Evolutionary conservation across 2,113 vertebrate genomes (phyloP), one percentile per base, ranked within the genome.

Genomic region (Lota lota): DNA sequence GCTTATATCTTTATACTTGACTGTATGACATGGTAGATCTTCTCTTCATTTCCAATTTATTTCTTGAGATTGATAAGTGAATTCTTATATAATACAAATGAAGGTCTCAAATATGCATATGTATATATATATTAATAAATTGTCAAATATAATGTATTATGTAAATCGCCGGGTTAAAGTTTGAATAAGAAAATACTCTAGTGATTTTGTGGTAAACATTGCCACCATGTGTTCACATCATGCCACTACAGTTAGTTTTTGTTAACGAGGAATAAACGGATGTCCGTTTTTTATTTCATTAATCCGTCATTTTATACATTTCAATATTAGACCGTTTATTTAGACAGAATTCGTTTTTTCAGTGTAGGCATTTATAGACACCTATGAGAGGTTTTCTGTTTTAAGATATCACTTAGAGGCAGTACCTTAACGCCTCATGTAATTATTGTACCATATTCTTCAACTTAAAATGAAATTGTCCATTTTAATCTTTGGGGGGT

Each of bases 211-310:
- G 74, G 79, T 74, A 16, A 72, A 80, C 83, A 78, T 53, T 63
- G 79, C 80, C 83, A 68, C 64, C 82, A 2, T 59, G 81, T 83
- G 88, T 53, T 57, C 56, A 33, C 1, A 53, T 3, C 3, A 1
- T 24, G 2, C 2, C 15, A 65, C 22, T 74, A 22, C 77, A 75
- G 22, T 20, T 0, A 5, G 47, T 12, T 24, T 24, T 24, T 24
- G 24, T 24, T 66, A 0, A 33, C 21, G 15, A 61, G 12, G 8
- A 40, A 4, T 14, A 20, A 59, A 51, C 24, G 24, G 24, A 24
- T 4, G 24, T 24, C 24, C 10, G 5, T 51, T 5, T 51, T 51
- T 51, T 2, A 51, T 51, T 51, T 51, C 16, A 14, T 51, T 51
- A 24, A 24, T 24, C 24, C 24, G 24, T 24, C 24, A 24, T 24